Percentiles rank a stretch among this genome's conserved stretches.
Evolutionary conservation across 2,888 invertebrate genomes (phyloP).

Genomic region (Trisateles emortualis): DNA sequence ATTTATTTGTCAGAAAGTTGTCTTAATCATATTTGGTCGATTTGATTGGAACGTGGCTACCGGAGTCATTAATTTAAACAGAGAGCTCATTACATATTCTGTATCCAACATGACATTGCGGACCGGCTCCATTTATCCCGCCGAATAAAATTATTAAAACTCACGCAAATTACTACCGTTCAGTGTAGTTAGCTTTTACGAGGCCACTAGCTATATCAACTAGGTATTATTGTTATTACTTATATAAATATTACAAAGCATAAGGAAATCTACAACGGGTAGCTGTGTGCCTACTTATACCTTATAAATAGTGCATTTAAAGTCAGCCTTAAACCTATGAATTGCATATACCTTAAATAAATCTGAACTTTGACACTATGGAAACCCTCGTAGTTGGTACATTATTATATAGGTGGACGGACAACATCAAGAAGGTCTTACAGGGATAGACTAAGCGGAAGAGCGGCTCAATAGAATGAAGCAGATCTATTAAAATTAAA

Average conservation of each 20-base stretch:
- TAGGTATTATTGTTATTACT: no score
- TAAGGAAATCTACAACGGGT: slow-evolving; percentile 28
- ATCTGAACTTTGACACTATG: no score
- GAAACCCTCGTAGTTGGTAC: no score
- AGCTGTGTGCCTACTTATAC: no score
- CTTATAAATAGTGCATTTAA: no score
- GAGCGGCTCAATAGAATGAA: no score
- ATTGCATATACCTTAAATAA: no score
- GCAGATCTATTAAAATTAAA: no score
- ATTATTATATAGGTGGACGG: no score
- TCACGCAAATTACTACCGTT: slow-evolving; percentile 60
- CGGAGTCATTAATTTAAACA: slow-evolving; percentile 61
- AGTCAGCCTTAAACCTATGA: no score
- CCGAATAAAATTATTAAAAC: slow-evolving; percentile 63
- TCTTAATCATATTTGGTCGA: slow-evolving; percentile 69
- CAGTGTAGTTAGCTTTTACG: slow-evolving; percentile 50
- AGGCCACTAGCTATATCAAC: slow-evolving; percentile 44
- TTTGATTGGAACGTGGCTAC: slow-evolving; percentile 68
- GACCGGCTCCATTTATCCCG: slow-evolving; percentile 56
- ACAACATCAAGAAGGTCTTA: no score
- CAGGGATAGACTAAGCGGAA: no score
- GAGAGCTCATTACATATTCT: slow-evolving; percentile 73
- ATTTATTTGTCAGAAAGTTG: slow-evolving; percentile 51
- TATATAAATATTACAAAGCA: slow-evolving; percentile 39
- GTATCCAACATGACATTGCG: slow-evolving; percentile 57